A percentile compares a stretch with the other conserved stretches of the same genome.
phyloP scores from a whole-genome alignment of 2,888 invertebrate species.

The Axea sp. region DNA sequence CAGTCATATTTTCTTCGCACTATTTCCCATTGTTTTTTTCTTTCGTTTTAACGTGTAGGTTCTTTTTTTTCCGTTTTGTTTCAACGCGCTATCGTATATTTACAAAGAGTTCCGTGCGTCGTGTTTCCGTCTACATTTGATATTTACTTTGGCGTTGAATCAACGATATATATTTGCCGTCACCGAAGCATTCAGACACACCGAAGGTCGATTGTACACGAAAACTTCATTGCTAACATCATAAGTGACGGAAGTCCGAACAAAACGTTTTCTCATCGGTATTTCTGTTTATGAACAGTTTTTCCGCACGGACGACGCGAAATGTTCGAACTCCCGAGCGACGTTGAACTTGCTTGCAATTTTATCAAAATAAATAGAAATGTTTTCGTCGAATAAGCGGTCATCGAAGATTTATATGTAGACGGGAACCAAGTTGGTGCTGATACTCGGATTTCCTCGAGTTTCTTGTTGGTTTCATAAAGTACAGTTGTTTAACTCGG shows the following conservation, averaged over 20 bases:
- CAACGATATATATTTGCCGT: slow-evolving; percentile 55
- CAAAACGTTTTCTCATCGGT: neutral
- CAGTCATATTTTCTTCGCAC: no score
- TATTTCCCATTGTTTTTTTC: no score
- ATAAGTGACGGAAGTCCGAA: slow-evolving; percentile 12
- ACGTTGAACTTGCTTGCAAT: slow-evolving; percentile 10
- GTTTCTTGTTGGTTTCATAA: no score
- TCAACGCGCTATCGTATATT: no score
- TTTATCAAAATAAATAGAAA: slow-evolving; percentile 35
- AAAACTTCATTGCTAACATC: slow-evolving; percentile 15
- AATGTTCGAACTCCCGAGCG: no score
- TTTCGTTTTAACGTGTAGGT: no score
- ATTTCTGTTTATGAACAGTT: neutral
- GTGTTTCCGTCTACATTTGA: slow-evolving; percentile 41
- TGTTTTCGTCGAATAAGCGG: slow-evolving; percentile 26
- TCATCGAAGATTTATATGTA: slow-evolving; percentile 10
- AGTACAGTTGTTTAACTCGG: no score
- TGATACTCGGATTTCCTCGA: no score
- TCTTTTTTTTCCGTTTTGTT: no score
- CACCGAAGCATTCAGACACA: slow-evolving; percentile 44
- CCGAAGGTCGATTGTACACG: slow-evolving; percentile 42
- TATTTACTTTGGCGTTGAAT: slow-evolving; percentile 53
- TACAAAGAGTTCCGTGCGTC: slow-evolving; percentile 17
- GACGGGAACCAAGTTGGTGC: no score
- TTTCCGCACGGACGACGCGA: slow-evolving; percentile 2